Evolutionary conservation across 2,113 vertebrate genomes (phyloP).

Genomic region (Connochaetes taurinus): DNA sequence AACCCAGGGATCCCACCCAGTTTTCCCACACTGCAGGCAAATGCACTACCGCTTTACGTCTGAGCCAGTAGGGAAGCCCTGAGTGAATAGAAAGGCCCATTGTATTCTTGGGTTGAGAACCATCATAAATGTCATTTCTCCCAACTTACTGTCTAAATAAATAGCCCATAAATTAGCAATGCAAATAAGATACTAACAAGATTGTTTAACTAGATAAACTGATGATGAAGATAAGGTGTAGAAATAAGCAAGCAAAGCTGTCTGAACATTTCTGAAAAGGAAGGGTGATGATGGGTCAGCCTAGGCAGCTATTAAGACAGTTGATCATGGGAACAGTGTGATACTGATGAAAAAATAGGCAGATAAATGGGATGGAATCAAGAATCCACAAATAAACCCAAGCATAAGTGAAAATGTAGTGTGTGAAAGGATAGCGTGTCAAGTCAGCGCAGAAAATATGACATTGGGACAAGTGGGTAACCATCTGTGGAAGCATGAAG

Average conservation of each 20-base stretch:
- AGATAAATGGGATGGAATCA: background rate
- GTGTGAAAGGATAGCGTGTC: background rate
- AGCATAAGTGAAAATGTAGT: background rate
- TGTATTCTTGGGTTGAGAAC: background rate
- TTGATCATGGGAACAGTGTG: background rate
- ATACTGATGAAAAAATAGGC: background rate
- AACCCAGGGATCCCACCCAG: background rate
- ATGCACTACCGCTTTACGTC: fast-evolving
- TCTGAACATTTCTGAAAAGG: background rate
- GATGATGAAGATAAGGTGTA: background rate
- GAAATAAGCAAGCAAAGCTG: background rate
- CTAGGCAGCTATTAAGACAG: background rate
- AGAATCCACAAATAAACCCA: background rate
- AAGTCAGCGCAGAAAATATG: background rate
- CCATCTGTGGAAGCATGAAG: background rate
- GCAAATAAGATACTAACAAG: background rate
- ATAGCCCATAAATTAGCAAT: background rate
- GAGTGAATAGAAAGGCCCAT: background rate
- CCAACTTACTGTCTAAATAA: background rate
- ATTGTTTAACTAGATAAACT: background rate
- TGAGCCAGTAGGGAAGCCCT: background rate
- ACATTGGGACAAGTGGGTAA: background rate
- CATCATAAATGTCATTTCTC: background rate
- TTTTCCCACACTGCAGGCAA: background rate
- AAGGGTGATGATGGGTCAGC: background rate